These are phyloP conservation scores for Timema podura DNA, from an alignment of 2,888 invertebrate genomes.

Conservation along the genomic window DNA sequence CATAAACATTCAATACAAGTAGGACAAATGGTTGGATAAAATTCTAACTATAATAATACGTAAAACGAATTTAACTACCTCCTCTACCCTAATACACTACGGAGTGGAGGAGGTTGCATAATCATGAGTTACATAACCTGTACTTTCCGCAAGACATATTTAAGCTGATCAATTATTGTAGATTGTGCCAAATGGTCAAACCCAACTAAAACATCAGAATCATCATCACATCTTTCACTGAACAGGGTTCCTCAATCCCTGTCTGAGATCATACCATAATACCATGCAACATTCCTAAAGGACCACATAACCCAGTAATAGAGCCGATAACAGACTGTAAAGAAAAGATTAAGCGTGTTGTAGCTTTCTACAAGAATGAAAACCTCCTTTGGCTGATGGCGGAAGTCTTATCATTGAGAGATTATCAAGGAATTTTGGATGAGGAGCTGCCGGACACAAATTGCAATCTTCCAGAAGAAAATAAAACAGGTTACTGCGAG, in stretches of 20 bases:
- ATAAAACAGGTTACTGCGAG: not conserved
- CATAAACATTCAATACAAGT: too few relatives aligned
- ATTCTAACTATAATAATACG: too few relatives aligned
- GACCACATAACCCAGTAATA: not conserved
- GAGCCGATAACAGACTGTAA: not conserved
- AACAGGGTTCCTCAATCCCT: not conserved
- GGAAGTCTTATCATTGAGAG: not conserved
- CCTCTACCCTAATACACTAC: too few relatives aligned
- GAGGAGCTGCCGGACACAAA: not conserved
- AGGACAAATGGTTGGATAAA: too few relatives aligned
- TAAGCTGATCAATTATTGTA: too few relatives aligned
- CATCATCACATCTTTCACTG: not conserved
- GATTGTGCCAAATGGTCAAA: not conserved
- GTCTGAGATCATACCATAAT: not conserved
- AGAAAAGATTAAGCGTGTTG: not conserved
- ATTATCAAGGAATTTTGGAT: not conserved
- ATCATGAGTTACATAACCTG: too few relatives aligned
- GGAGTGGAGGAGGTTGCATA: too few relatives aligned
- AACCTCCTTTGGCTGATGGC: not conserved
- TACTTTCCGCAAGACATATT: too few relatives aligned
- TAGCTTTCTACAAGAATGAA: not conserved
- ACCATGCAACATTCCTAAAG: not conserved
- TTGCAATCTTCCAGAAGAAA: too few relatives aligned
- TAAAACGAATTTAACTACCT: too few relatives aligned
- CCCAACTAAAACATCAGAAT: not conserved